phyloP scores from a whole-genome alignment of 2,113 vertebrate genomes.

The Hylia prasina region DNA sequence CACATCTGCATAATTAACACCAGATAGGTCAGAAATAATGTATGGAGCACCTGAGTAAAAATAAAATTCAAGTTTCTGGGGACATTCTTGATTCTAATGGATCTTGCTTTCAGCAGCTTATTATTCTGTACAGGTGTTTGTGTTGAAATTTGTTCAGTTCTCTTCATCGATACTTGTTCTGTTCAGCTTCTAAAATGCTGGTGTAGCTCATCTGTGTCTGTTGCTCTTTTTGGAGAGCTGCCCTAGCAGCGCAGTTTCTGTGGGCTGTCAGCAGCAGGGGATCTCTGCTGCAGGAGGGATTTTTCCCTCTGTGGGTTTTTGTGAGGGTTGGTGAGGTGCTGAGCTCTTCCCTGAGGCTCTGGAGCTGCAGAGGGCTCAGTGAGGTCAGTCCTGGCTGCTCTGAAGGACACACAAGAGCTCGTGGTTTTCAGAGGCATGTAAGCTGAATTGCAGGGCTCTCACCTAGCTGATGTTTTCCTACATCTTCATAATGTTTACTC shows the following conservation, averaged over 20 bases:
- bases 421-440: not conserved
- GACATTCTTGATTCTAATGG: not conserved
- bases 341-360: rapidly evolving
- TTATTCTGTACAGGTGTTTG: not conserved
- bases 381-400: not conserved
- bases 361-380: not conserved
- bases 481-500: not conserved
- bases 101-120: not conserved
- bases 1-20: not conserved
- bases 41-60: not conserved
- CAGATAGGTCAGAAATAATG: not conserved
- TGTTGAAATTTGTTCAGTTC: not conserved
- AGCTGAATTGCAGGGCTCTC: not conserved
- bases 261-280: not conserved
- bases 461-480: not conserved
- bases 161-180: not conserved
- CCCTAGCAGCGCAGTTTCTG: not conserved
- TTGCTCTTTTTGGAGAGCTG: not conserved
- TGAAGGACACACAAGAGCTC: rapidly evolving
- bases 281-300: not conserved
- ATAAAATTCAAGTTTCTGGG: not conserved
- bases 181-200: not conserved
- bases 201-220: not conserved
- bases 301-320: not conserved
- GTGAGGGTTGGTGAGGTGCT: rapidly evolving